Percentiles rank a stretch among this genome's conserved stretches.
Evolutionary conservation across 1,140 invertebrate genomes (phyloP).

Genomic region (Diorhabda carinulata): DNA sequence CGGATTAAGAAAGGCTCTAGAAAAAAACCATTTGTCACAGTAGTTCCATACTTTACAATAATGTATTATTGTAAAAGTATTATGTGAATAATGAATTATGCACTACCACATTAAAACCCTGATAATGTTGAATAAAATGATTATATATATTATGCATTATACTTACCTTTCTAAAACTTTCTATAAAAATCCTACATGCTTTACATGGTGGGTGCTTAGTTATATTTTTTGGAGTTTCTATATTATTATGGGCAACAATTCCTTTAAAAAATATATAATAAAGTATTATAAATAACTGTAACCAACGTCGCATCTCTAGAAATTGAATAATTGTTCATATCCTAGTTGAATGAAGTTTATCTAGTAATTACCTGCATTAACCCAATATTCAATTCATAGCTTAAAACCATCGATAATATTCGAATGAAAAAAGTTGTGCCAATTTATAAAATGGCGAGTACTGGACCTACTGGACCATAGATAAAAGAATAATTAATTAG

Average conservation of each 20-base stretch:
- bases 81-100: background rate
- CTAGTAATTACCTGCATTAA: too few relatives aligned
- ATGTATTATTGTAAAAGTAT: background rate
- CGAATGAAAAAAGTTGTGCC: too few relatives aligned
- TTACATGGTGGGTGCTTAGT: slow-evolving; percentile 61
- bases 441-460: too few relatives aligned
- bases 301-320: too few relatives aligned
- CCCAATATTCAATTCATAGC: too few relatives aligned
- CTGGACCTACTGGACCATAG: too few relatives aligned
- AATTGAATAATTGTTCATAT: too few relatives aligned
- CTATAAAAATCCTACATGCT: slow-evolving; percentile 71
- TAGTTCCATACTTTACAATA: background rate
- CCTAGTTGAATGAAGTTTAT: too few relatives aligned
- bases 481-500: too few relatives aligned
- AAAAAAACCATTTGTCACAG: background rate
- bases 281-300: too few relatives aligned
- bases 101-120: background rate
- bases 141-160: background rate
- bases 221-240: slow-evolving; percentile 19
- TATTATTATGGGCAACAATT: background rate
- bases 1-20: background rate
- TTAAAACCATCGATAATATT: too few relatives aligned
- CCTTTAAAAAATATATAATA: too few relatives aligned
- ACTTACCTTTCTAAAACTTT: slow-evolving; percentile 74
- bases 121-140: background rate